A percentile compares a stretch with the other conserved stretches of the same genome.
Evolutionary conservation across 2,797 vertebrate genomes (phyloP).

Genomic region (Poeciliopsis presidionis): DNA sequence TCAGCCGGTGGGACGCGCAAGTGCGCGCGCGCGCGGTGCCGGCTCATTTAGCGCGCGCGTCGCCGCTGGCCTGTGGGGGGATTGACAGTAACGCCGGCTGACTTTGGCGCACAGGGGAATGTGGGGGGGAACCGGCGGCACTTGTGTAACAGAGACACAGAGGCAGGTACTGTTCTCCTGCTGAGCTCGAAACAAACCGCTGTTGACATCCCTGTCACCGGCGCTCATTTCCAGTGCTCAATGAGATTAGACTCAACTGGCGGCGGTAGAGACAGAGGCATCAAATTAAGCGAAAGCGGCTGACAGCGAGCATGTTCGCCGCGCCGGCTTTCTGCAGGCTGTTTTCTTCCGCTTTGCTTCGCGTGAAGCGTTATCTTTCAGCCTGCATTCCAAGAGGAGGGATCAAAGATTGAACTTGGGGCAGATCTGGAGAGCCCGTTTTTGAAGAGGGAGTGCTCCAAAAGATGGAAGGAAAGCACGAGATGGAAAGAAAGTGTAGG

Average conservation of each 20-base stretch:
- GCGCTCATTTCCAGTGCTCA: conserved; percentile 76
- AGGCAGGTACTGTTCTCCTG: conserved; percentile 81
- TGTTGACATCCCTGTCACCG: conserved; percentile 84
- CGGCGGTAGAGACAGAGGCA: conserved; percentile 75
- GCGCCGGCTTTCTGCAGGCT: conserved; percentile 68
- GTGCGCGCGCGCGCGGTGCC: conserved; percentile 22
- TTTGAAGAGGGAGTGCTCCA: conserved; percentile 58
- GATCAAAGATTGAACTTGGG: conserved; percentile 74
- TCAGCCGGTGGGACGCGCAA: conserved; percentile 51
- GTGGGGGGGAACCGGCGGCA: conserved; percentile 59
- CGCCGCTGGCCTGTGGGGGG: conserved; percentile 59
- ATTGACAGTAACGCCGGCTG: conserved; percentile 77
- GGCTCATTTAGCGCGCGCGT: conserved; percentile 72
- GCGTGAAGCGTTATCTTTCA: conserved; percentile 74
- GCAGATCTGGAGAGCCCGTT: conserved; percentile 61
- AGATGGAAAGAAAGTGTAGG: conserved; percentile 23
- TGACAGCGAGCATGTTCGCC: conserved; percentile 79
- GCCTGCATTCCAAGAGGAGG: conserved; percentile 66
- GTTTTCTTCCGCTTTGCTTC: conserved; percentile 76
- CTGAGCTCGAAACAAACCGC: conserved; percentile 79
- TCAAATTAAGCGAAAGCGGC: conserved; percentile 74
- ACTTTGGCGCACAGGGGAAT: conserved; percentile 65
- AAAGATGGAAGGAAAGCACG: conserved; percentile 8
- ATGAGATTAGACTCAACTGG: conserved; percentile 77
- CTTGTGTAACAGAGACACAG: conserved; percentile 79